Conservation (phyloP, 2,113 vertebrate genomes). For the Microtus richardsoni region DNA sequence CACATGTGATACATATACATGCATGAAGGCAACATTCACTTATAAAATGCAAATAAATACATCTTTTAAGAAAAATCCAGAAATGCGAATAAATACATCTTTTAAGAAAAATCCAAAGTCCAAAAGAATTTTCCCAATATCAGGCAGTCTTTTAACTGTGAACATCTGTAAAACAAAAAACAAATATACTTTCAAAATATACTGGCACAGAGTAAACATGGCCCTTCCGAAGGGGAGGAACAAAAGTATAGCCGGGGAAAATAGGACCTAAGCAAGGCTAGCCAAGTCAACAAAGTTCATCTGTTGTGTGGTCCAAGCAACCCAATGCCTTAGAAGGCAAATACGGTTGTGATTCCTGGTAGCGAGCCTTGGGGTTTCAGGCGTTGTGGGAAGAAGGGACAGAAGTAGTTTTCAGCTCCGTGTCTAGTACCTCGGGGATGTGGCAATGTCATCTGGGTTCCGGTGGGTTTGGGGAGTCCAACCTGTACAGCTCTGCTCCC, state of each 20-base stretch:
- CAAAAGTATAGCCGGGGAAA: not conserved
- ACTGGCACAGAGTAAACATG: not conserved
- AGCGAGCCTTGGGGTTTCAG: not conserved
- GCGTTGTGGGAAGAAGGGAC: not conserved
- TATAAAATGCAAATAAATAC: not conserved
- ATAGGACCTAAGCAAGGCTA: not conserved
- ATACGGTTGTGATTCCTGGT: not conserved
- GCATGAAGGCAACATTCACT: not conserved
- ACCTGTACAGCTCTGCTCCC: not conserved
- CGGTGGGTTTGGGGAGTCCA: not conserved
- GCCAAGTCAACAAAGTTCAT: not conserved
- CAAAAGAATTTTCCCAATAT: not conserved
- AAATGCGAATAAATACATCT: not conserved
- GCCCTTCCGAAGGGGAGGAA: not conserved
- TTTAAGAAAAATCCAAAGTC: not conserved
- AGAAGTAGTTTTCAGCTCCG: not conserved
- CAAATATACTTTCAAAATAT: not conserved
- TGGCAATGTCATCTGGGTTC: not conserved
- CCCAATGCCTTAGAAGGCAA: not conserved
- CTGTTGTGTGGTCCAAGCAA: not conserved
- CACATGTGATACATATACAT: not conserved
- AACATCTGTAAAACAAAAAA: not conserved
- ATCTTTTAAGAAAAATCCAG: not conserved
- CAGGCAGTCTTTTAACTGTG: not conserved
- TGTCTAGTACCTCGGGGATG: not conserved